Percentiles rank a stretch among this genome's conserved stretches.
Evolutionary conservation across 2,797 vertebrate genomes (phyloP).

Genomic region (Glyptemys insculpta): DNA sequence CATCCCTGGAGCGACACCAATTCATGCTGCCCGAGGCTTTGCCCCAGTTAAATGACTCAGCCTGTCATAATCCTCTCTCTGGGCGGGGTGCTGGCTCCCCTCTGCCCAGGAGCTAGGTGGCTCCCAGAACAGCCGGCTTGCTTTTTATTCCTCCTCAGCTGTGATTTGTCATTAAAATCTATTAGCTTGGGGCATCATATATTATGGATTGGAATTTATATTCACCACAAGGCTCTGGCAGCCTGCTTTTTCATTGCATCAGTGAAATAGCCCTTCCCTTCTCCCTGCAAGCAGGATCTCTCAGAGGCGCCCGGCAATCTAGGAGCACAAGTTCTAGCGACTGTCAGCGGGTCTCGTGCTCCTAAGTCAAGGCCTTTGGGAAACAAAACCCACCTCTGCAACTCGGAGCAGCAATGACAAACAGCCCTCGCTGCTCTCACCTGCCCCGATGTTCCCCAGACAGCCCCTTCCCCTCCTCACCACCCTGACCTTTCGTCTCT

Average conservation of each 20-base stretch:
- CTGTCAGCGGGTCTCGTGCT: not conserved
- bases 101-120: not conserved
- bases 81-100: not conserved
- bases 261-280: not conserved
- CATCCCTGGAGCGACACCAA: not conserved
- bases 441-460: not conserved
- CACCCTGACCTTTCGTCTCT: not conserved
- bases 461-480: not conserved
- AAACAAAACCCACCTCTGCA: not conserved
- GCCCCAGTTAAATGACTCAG: not conserved
- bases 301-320: not conserved
- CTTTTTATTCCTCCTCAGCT: not conserved
- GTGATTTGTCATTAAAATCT: constrained; percentile 18
- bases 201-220: constrained; percentile 22
- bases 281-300: not conserved
- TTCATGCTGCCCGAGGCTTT: not conserved
- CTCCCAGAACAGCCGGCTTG: not conserved
- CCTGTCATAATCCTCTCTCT: not conserved
- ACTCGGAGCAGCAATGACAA: not conserved
- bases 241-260: constrained; percentile 21
- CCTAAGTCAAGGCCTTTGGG: not conserved
- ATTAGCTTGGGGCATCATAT: not conserved
- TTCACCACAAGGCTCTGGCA: not conserved
- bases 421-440: not conserved
- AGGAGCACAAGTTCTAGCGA: no score